Evolutionary conservation across 1,140 invertebrate genomes (phyloP).

Genomic region (Sarcophaga peregrina): DNA sequence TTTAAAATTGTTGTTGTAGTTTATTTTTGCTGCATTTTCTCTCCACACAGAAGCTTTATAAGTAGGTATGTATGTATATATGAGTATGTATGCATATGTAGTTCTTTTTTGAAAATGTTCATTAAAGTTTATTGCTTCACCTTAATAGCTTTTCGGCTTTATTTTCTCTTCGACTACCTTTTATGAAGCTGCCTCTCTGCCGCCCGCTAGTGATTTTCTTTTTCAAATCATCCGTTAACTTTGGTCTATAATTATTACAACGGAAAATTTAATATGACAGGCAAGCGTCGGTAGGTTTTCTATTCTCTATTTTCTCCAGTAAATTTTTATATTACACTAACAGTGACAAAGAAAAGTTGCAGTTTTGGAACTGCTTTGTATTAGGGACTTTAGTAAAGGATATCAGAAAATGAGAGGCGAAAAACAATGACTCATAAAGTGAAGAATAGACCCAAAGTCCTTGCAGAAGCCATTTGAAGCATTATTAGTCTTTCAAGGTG

Average conservation of each 20-base stretch:
- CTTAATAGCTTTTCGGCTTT: slow-evolving; percentile 8
- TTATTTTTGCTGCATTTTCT: background rate
- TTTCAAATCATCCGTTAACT: slow-evolving; percentile 13
- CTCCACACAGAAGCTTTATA: too few relatives aligned
- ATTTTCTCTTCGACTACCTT: background rate
- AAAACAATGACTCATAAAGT: too few relatives aligned
- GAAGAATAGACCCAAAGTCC: too few relatives aligned
- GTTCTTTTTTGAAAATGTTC: background rate
- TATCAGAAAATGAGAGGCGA: too few relatives aligned
- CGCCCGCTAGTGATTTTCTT: background rate
- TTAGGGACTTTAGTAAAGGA: too few relatives aligned
- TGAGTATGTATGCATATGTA: too few relatives aligned
- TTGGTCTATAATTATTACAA: slow-evolving; percentile 19
- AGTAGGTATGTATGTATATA: too few relatives aligned
- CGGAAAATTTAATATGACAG: slow-evolving; percentile 10
- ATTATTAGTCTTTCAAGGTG: too few relatives aligned
- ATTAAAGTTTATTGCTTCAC: slow-evolving; percentile 8
- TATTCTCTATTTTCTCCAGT: background rate
- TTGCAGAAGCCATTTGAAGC: too few relatives aligned
- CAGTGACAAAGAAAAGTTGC: background rate
- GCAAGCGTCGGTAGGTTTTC: background rate
- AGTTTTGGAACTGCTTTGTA: too few relatives aligned
- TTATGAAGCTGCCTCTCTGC: too few relatives aligned
- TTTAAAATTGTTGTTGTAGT: background rate
- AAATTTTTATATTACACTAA: background rate